Base-by-base conservation (phyloP, 1,140 invertebrate species). In the Eueides isabella region DNA sequence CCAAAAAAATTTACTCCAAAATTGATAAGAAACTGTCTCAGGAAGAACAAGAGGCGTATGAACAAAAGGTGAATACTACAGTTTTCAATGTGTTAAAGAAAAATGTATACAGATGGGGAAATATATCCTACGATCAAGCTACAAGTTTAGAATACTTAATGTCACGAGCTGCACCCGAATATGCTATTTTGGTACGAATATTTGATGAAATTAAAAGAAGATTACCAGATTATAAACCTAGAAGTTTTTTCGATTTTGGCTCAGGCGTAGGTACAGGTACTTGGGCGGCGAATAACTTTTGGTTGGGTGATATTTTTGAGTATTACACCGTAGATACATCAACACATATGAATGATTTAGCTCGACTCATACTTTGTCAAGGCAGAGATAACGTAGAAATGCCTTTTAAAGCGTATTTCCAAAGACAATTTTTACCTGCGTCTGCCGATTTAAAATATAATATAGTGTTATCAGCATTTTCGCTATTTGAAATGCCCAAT, bases 181-280 rank as follows among this genome's bases (percentile, higher is more conserved):
- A 97, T 94, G 95, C 96, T 5, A 95, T 96, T 7, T 84, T 98
- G 29, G 82, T 89, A 68, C 95, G 93, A 82, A 95, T 98, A 68
- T 95, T 99, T 65, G 90, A 94, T 12, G 97, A 98, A 94, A 96
- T 98, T 61, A 91, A 92, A 75, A 80, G 84, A 64, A 91, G 95
- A 30, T 93, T 96, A 86, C 92, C 94, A 61, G 76, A 95, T n/a
- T 99, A 97, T 88, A 90, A 93, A 61, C 98, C 98, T 0, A 91
- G 93, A 73, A 96, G 95, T 70, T 94, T 98, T 69, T 97, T 98
- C 85, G 98, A 99, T 92, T 98, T 98, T 93, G 98, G 98, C 6
- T 98, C 98, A 62, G 98, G 98, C 16, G 89, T 98, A 61, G 98
- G 98, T 2, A 97, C 97, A 31, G 96, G 95, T 0, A 95, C 96